Evolutionary conservation across 2,113 vertebrate species (phyloP).

Genomic region (Cavia porcellus): DNA sequence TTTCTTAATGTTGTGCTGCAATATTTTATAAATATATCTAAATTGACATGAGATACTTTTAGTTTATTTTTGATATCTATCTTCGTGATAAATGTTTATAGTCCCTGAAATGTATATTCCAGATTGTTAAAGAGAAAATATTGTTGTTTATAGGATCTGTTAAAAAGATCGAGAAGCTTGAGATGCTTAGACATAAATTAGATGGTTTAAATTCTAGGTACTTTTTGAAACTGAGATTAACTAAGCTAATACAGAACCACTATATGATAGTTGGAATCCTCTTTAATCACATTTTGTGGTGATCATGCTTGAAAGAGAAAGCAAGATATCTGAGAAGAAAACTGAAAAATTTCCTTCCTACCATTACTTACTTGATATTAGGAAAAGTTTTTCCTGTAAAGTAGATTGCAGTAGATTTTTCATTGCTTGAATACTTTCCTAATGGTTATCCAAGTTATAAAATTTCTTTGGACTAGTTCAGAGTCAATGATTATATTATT

Average conservation of each 20-base stretch:
- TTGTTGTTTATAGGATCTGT: neutral
- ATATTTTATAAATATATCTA: neutral
- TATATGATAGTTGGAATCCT: neutral
- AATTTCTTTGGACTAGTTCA: neutral
- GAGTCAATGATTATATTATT: neutral
- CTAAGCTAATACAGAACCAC: neutral
- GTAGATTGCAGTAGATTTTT: neutral
- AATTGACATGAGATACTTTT: neutral
- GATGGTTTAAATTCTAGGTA: neutral
- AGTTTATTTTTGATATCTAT: neutral
- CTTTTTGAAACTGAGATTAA: neutral
- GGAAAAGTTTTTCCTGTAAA: neutral
- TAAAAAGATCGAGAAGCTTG: neutral
- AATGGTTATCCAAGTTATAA: neutral
- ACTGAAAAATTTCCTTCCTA: too few species aligned
- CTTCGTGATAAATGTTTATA: neutral
- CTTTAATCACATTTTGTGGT: neutral
- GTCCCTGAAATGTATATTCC: neutral
- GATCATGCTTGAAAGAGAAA: neutral
- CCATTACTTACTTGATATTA: too few species aligned
- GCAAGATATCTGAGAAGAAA: neutral
- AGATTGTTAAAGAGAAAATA: neutral
- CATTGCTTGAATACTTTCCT: neutral
- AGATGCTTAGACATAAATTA: neutral
- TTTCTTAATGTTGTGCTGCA: neutral